Evolutionary conservation across 2,888 invertebrate species (phyloP).

Genomic region (Colletes collaris): DNA sequence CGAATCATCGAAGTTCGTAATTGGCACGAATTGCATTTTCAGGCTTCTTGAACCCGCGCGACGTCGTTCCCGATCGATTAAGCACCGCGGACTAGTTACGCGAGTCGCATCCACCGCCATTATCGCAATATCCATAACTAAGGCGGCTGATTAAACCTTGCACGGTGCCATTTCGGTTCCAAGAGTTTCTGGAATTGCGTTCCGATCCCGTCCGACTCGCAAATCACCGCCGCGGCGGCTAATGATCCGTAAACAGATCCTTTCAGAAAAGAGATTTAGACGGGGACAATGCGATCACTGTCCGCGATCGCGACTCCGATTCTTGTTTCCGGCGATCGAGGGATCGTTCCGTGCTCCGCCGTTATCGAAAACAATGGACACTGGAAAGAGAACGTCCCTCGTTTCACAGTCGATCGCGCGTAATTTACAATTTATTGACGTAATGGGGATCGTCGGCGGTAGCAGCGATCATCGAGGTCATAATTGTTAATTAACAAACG

Average conservation of each 20-base stretch:
- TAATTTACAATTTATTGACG: too few species aligned
- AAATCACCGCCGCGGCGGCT: background rate
- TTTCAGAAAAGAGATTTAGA: conserved; percentile 1
- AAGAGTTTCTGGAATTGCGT: conserved; percentile 19
- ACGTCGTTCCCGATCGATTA: conserved; percentile 19
- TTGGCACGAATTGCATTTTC: background rate
- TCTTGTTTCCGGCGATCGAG: too few species aligned
- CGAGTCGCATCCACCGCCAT: conserved; percentile 40
- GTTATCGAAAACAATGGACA: background rate
- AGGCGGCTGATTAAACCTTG: conserved; percentile 53
- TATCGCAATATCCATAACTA: conserved; percentile 49
- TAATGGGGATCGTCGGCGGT: too few species aligned
- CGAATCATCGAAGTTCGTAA: background rate
- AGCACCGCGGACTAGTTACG: conserved; percentile 3
- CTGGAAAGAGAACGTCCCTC: too few species aligned
- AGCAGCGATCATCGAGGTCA: too few species aligned
- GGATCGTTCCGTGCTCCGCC: too few species aligned
- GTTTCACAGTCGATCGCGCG: too few species aligned
- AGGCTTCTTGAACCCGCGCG: background rate
- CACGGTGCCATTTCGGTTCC: conserved; percentile 37
- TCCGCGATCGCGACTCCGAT: background rate
- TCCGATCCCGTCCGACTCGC: conserved; percentile 28
- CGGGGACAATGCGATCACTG: conserved; percentile 2
- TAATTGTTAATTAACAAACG: too few species aligned
- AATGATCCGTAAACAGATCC: conserved; percentile 17